Conservation (phyloP, 2,113 vertebrate species). For the Scytalopus superciliaris region DNA sequence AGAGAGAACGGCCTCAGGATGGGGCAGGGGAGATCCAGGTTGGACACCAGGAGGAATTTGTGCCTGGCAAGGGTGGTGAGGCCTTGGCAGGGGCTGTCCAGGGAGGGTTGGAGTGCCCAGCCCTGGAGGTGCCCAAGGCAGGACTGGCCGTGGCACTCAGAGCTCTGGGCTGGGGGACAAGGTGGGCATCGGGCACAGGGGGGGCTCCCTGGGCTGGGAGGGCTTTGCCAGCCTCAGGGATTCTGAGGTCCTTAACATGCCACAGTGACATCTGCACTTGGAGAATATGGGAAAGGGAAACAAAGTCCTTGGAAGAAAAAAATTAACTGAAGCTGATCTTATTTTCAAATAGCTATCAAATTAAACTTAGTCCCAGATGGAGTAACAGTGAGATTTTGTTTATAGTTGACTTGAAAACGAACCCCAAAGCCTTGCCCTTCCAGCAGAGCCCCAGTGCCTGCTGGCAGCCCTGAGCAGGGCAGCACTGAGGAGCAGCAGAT, state of each 20-base stretch:
- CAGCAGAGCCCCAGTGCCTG: neutral
- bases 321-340: neutral
- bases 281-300: neutral
- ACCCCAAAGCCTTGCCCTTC: neutral
- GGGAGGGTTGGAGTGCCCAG: neutral
- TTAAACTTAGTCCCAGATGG: neutral
- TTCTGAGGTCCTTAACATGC: neutral
- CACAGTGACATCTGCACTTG: rapidly evolving
- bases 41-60: rapidly evolving
- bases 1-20: rapidly evolving
- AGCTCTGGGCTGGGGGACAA: neutral
- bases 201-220: neutral
- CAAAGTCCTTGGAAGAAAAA: neutral
- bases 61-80: rapidly evolving
- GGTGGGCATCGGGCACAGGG: rapidly evolving
- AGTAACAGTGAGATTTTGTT: neutral
- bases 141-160: rapidly evolving
- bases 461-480: neutral
- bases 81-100: neutral
- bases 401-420: neutral
- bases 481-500: neutral
- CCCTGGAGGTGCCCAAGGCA: neutral
- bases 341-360: neutral
- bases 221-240: neutral
- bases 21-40: neutral